These are phyloP conservation scores for Chelonoidis abingdonii DNA, from an alignment of 2,113 vertebrate species.

Conservation along the genomic window DNA sequence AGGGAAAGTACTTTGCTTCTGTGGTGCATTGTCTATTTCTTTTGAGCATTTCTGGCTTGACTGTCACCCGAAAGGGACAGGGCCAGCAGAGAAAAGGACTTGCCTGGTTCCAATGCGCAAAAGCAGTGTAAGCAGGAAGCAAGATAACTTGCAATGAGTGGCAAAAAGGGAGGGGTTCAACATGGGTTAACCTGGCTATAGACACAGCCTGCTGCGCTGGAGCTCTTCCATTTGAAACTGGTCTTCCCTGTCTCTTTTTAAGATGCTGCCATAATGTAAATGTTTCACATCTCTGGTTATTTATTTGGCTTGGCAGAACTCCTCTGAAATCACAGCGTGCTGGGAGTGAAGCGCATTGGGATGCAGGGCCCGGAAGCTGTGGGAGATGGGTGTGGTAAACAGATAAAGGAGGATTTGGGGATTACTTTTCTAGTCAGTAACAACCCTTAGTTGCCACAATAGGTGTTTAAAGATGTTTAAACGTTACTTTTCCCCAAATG, in stretches of 20 bases:
- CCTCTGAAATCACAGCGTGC: neutral
- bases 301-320: neutral
- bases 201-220: neutral
- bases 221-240: too few relatives aligned
- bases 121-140: neutral
- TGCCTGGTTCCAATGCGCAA: too few relatives aligned
- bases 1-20: neutral
- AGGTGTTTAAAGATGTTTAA: neutral
- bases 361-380: neutral
- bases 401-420: neutral
- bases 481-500: neutral
- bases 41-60: neutral
- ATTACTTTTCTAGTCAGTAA: neutral
- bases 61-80: neutral
- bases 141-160: neutral
- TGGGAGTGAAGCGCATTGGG: neutral
- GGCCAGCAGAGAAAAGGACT: neutral
- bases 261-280: neutral
- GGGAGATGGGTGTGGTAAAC: neutral
- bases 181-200: neutral
- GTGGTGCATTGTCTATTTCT: neutral
- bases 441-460: neutral
- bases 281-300: too few relatives aligned
- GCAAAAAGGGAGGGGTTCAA: neutral
- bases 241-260: neutral